Conservation (phyloP, 1,140 invertebrate species). For the Hermetia illucens region DNA sequence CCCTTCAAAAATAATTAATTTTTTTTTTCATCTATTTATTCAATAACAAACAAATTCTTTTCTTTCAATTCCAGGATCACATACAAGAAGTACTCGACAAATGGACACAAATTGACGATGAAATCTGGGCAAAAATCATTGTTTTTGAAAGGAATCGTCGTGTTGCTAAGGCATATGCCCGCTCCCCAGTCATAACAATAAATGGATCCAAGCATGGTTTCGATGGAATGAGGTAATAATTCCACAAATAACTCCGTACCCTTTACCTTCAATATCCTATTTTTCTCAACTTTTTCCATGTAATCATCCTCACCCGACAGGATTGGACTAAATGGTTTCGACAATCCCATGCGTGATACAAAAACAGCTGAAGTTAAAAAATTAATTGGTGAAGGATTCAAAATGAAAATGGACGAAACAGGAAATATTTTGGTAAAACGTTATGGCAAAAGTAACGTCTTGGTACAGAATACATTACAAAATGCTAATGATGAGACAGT, state of each 20-base stretch:
- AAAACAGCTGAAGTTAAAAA: conserved; percentile 84
- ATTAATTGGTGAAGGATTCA: conserved; percentile 84
- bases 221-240: conserved; percentile 76
- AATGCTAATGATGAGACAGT: conserved; percentile 71
- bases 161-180: conserved; percentile 88
- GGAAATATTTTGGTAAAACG: conserved; percentile 88
- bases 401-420: conserved; percentile 90
- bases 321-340: conserved; percentile 83
- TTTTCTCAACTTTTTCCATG: no score
- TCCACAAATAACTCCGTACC: no score
- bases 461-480: conserved; percentile 65
- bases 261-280: no score
- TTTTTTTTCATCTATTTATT: background rate
- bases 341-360: conserved; percentile 83
- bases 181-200: conserved; percentile 83
- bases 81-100: conserved; percentile 90
- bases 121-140: conserved; percentile 96
- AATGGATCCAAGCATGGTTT: conserved; percentile 91
- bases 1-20: no score
- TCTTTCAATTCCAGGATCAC: conserved; percentile 63
- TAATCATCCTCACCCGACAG: no score
- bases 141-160: conserved; percentile 83
- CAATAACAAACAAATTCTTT: conserved; percentile 7
- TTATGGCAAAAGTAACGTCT: conserved; percentile 81
- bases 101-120: conserved; percentile 93